phyloP scores from a whole-genome alignment of 92 coral and sea anemone species.

The Siderastrea siderea region DNA sequence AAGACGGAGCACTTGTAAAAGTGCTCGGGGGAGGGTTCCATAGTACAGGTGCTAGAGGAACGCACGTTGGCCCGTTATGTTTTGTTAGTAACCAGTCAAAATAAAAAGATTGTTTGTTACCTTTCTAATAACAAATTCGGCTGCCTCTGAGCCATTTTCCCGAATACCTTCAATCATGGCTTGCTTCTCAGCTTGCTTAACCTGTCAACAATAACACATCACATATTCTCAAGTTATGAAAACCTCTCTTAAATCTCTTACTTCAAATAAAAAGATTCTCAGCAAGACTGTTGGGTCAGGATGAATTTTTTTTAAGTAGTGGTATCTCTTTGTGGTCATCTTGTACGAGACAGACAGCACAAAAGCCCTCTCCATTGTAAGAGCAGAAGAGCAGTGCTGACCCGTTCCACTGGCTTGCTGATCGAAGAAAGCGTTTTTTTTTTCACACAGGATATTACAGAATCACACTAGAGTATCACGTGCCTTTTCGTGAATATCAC shows the following conservation, averaged over 20 bases:
- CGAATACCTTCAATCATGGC: slow-evolving; percentile 98
- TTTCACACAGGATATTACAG: background rate
- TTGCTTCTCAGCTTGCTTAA: slow-evolving; percentile 96
- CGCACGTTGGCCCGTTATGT: background rate
- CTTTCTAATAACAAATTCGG: slow-evolving; percentile 98
- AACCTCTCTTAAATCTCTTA: too few species aligned
- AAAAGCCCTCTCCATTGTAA: background rate
- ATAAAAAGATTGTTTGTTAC: slow-evolving; percentile 39
- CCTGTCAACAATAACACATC: slow-evolving; percentile 50
- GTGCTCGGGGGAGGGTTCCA: too few species aligned
- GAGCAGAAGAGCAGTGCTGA: background rate
- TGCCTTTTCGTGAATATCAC: background rate
- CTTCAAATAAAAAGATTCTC: too few species aligned
- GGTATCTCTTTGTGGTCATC: too few species aligned
- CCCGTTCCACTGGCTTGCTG: background rate
- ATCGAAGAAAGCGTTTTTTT: background rate
- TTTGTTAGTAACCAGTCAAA: background rate
- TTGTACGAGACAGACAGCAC: too few species aligned
- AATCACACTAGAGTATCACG: background rate
- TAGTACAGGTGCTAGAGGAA: too few species aligned
- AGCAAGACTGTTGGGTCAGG: too few species aligned
- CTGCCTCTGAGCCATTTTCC: slow-evolving; percentile 96
- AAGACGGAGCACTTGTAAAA: too few species aligned
- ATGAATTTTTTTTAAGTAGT: too few species aligned
- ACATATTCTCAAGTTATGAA: background rate